Evolutionary conservation across 2,797 vertebrate species (phyloP), one percentile per base, ranked within the genome.

Genomic region (Myotis vivesi): DNA sequence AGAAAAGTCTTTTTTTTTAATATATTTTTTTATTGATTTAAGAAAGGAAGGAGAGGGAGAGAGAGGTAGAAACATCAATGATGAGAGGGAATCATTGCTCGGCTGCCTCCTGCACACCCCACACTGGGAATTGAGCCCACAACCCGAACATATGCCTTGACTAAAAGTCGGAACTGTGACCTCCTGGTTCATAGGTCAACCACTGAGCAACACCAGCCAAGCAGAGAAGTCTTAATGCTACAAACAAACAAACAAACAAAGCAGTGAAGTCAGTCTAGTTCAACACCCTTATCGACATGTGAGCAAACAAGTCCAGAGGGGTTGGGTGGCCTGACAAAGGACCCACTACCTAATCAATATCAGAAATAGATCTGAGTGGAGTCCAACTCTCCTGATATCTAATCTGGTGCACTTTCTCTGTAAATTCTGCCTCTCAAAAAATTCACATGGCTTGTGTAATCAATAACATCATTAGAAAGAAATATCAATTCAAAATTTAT

Each of bases 351-450:
- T 83, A 53, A 44, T 87, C 75, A 76, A 66, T 53, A 66, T 83
- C 17, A 51, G n/a, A 93, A 91, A 20, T 69, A 64, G 28, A 66
- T 33, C 13, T 66, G 51, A 55, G 15, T 87, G 44, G 46, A 6
- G 38, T 72, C 81, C 33, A 84, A 49, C 59, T 87, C 16, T 51
- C 64, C 38, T 91, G 79, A 68, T 17, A 85, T 57, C 41, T 59
- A 92, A 91, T 83, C 71, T 88, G 66, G 55, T 79, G 10, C 4
- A 57, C n/a, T 82, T 87, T 83, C 38, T 88, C 68, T 57, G 20
- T 20, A 92, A 91, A 66, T 53, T 95, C 11, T 86, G 22, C 68
- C 44, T 91, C 46, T 88, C 33, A 46, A 93, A 91, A 80, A 87
- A 77, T 41, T 87, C 55, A 64, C 73, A 41, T 41, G 41, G 51